These are phyloP conservation scores for Natator depressus DNA, from an alignment of 2,113 vertebrate species.

Conservation along the genomic window DNA sequence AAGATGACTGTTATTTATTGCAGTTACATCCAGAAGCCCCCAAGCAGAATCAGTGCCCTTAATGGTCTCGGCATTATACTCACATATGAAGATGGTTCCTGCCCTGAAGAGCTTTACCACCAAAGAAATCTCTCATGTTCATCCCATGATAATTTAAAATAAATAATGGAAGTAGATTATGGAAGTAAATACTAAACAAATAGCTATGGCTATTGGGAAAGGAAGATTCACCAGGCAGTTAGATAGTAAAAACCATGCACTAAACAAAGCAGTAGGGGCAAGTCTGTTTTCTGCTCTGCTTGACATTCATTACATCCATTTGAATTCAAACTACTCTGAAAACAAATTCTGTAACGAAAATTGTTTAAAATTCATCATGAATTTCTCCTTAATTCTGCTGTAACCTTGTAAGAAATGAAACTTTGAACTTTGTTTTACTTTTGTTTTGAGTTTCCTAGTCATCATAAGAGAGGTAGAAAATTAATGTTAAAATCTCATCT, in stretches of 20 bases:
- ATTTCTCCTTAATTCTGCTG: not conserved
- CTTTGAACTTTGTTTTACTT: not conserved
- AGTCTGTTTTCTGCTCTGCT: not conserved
- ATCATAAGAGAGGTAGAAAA: not conserved
- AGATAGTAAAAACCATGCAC: not conserved
- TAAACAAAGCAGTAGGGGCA: not conserved
- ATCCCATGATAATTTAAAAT: not conserved
- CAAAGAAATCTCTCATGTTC: not conserved
- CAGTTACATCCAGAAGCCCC: not conserved
- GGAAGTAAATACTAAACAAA: not conserved
- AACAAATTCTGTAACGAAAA: not conserved
- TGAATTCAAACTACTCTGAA: not conserved
- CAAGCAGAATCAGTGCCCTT: not conserved
- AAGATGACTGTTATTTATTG: not conserved
- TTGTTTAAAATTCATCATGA: not conserved
- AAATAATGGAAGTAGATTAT: not conserved
- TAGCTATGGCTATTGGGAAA: not conserved
- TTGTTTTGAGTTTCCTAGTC: not conserved
- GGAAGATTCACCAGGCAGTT: not conserved
- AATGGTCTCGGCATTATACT: accelerated
- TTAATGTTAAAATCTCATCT: not conserved
- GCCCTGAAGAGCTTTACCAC: not conserved
- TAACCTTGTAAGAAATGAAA: not conserved
- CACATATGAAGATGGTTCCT: not conserved
- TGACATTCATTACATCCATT: not conserved